phyloP scores from a whole-genome alignment of 2,797 vertebrate genomes.

The Momotus momota region DNA sequence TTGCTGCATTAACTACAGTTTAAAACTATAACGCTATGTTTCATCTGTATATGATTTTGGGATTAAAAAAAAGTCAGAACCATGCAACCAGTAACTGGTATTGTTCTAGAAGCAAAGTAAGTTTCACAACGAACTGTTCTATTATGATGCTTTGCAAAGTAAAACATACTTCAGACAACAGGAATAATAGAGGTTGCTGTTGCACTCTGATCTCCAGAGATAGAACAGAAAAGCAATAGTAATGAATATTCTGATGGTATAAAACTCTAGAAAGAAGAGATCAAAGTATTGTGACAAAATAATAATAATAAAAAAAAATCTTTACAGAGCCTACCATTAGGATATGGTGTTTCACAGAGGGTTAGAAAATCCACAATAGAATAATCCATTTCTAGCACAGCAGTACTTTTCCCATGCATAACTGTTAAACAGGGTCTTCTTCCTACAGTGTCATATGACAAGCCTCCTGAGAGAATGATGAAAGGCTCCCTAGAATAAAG shows the following conservation, averaged over 20 bases:
- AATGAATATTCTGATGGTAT: not conserved
- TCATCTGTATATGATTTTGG: not conserved
- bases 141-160: not conserved
- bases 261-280: not conserved
- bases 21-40: not conserved
- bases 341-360: constrained; percentile 98
- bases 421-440: constrained; percentile 98
- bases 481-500: constrained; percentile 90
- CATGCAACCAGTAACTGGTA: not conserved
- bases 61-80: not conserved
- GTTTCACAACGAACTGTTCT: not conserved
- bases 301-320: not conserved
- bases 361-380: constrained; percentile 98
- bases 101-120: not conserved
- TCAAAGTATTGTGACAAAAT: not conserved
- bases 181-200: not conserved
- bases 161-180: not conserved
- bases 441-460: constrained; percentile 96
- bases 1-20: not conserved
- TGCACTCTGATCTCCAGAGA: not conserved
- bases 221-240: not conserved
- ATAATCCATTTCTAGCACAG: constrained; percentile 99
- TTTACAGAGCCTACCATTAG: constrained; percentile 85
- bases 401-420: constrained; percentile 98
- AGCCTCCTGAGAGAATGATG: constrained; percentile 95